Conservation (phyloP, 2,113 vertebrate genomes). For the Penelope pileata region DNA sequence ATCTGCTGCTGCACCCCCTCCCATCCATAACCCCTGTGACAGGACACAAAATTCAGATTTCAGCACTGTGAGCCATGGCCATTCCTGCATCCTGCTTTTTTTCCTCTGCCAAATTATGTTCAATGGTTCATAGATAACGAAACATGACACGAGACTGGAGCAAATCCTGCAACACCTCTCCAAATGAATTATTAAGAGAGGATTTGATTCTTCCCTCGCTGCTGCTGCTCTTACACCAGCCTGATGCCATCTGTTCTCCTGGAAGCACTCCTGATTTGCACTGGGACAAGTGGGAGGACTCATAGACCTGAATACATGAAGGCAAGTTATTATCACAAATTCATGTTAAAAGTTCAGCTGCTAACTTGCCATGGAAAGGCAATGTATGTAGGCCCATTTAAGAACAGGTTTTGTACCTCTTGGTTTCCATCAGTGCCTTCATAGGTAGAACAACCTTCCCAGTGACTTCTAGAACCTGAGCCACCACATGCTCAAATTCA, state of each 20-base stretch:
- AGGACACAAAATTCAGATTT: background rate
- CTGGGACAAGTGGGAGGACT: background rate
- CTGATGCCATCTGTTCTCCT: background rate
- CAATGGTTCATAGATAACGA: slow-evolving; percentile 8
- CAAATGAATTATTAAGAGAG: background rate
- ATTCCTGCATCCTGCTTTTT: background rate
- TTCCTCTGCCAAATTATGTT: background rate
- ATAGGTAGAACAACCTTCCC: background rate
- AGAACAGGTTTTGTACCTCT: background rate
- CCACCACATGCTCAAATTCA: background rate
- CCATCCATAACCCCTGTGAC: background rate
- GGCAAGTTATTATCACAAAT: background rate
- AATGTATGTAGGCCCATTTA: accelerated
- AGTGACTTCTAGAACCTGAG: background rate
- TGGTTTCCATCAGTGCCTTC: background rate
- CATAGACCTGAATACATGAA: background rate
- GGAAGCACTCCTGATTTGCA: background rate
- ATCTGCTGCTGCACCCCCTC: background rate
- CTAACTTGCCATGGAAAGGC: background rate
- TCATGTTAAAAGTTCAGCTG: background rate
- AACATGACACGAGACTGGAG: slow-evolving; percentile 11
- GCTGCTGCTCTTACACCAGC: background rate
- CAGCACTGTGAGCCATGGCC: background rate
- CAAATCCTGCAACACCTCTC: slow-evolving; percentile 33
- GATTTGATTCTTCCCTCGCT: background rate